Conservation (phyloP, 2,797 vertebrate genomes). For the Macropus fuliginosus region DNA sequence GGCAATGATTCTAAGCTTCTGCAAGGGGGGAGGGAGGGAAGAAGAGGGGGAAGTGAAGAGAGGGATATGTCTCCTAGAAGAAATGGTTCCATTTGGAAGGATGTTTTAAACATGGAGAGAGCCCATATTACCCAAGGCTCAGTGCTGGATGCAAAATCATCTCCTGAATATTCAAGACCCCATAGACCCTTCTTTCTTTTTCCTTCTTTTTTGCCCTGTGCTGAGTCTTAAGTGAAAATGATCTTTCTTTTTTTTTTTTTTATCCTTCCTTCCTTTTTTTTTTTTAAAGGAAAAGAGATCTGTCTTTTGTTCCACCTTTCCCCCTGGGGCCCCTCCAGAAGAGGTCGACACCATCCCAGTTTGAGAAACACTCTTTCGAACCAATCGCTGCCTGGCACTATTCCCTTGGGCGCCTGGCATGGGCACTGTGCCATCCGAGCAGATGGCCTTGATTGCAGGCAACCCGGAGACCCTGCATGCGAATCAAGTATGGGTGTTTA, state of each 20-base stretch:
- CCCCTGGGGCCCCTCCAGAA: constrained; percentile 82
- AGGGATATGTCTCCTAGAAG: background rate
- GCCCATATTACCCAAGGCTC: background rate
- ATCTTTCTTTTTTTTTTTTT: constrained; percentile 68
- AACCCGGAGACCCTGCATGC: constrained; percentile 87
- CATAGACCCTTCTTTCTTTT: background rate
- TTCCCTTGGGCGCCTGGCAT: constrained; percentile 82
- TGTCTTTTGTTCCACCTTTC: constrained; percentile 84
- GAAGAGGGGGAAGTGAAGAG: background rate
- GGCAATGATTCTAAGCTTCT: background rate
- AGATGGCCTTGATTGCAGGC: constrained; percentile 87
- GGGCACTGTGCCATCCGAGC: constrained; percentile 86
- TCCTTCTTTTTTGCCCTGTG: constrained; percentile 57
- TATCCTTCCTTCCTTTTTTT: constrained; percentile 57
- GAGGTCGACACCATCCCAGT: constrained; percentile 83
- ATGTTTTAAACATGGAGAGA: constrained; percentile 64
- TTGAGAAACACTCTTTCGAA: constrained; percentile 84
- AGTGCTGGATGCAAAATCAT: constrained; percentile 50
- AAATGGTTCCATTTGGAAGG: background rate
- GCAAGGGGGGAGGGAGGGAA: background rate
- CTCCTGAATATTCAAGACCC: constrained; percentile 72
- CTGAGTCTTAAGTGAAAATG: constrained; percentile 84
- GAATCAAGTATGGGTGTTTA: constrained; percentile 86
- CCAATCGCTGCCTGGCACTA: constrained; percentile 84
- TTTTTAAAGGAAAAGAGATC: constrained; percentile 83